phyloP scores from a whole-genome alignment of 2,888 invertebrate species.

The Leucoma salicis region DNA sequence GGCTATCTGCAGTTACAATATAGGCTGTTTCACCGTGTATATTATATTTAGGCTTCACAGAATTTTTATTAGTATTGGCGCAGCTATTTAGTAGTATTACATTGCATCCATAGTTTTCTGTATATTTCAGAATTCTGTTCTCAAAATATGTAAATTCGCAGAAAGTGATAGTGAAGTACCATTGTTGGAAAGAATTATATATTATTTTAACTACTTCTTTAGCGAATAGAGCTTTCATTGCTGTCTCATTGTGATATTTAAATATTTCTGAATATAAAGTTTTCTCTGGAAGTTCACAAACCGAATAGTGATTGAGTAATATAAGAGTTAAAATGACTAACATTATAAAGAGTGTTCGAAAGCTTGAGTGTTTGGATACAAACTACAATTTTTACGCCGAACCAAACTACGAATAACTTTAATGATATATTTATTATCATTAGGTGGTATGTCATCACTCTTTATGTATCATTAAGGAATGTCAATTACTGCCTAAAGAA shows the following conservation, averaged over 20 bases:
- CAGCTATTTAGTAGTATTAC: slow-evolving; percentile 69
- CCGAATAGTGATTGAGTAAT: slow-evolving; percentile 32
- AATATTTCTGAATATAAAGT: slow-evolving; percentile 53
- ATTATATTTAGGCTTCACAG: slow-evolving; percentile 61
- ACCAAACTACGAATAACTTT: slow-evolving; percentile 47
- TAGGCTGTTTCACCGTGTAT: slow-evolving; percentile 69
- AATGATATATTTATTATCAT: slow-evolving; percentile 53
- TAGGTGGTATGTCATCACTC: slow-evolving; percentile 51
- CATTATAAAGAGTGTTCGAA: slow-evolving; percentile 43
- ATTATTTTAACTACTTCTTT: slow-evolving; percentile 63
- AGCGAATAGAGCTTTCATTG: slow-evolving; percentile 56
- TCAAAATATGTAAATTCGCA: slow-evolving; percentile 75
- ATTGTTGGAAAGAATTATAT: slow-evolving; percentile 64
- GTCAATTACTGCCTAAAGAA: slow-evolving; percentile 70
- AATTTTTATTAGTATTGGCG: slow-evolving; percentile 48
- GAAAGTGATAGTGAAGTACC: slow-evolving; percentile 72
- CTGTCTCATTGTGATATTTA: slow-evolving; percentile 53
- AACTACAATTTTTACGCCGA: slow-evolving; percentile 39
- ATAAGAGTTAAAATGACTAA: slow-evolving; percentile 34
- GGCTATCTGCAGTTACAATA: slow-evolving; percentile 57
- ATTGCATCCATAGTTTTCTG: slow-evolving; percentile 60
- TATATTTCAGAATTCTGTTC: slow-evolving; percentile 68
- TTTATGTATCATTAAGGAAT: slow-evolving; percentile 58
- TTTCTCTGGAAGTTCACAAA: slow-evolving; percentile 24
- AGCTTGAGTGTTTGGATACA: slow-evolving; percentile 20